Evolutionary conservation across 2,113 vertebrate species (phyloP), one percentile per base, ranked within the genome.

Genomic region (Cairina moschata): DNA sequence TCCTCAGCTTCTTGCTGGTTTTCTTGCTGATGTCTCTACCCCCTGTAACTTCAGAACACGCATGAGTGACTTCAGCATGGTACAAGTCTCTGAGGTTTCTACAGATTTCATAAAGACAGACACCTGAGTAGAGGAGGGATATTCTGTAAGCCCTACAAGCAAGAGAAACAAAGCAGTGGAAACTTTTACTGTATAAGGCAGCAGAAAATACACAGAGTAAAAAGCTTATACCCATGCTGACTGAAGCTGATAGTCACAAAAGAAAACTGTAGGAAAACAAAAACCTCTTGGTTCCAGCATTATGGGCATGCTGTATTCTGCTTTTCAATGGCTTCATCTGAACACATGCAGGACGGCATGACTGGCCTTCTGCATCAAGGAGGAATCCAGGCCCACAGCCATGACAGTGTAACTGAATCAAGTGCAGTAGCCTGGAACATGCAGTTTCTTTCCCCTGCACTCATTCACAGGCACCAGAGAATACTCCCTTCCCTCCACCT

Each of bases 381-480:
- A 59, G 14, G 25, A 89, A 23, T 12, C 56, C 9, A 46, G 2
- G 21, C 13, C 17, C 69, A 23, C 25, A 80, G 20, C 54, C 31
- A 54, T 32, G 13, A 17, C 17, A 52, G 14, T 0, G 1, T 28
- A 60, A 25, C 36, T 25, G 48, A 72, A 72, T 7, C 8, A 28
- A 60, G 13, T 7, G 13, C 25, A 29, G 16, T 40, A 26, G 18
- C 11, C 31, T 29, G 46, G 32, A 18, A 22, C 0, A 21, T 0
- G 0, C 15, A 31, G 21, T 44, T 79, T 38, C 59, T 48, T 20
- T 34, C 12, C 54, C 59, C 60, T 42, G 28, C 80, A 73, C 9
- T 11, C 18, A 46, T 31, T 65, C 48, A 36, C 17, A 52, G 11
- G 14, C 63, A 17, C 4, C 42, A 42, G 21, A 11, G 7, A 38